Base-by-base conservation (phyloP, 2,113 vertebrate species). In the Forbesichthys papilliferus region DNA sequence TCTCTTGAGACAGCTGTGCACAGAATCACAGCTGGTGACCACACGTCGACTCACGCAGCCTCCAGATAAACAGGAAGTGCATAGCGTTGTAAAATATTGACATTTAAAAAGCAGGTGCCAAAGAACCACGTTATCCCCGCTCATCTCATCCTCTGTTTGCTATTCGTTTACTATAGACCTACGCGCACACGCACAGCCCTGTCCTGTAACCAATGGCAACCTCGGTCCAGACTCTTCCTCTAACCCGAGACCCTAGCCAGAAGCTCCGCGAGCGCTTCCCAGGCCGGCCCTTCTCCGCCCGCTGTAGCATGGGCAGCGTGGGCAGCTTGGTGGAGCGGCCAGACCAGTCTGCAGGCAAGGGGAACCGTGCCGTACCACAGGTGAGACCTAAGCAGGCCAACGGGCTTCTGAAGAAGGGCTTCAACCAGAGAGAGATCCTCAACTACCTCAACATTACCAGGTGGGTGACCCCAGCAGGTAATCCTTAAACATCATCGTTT, bases 311-410 rank as follows among this genome's bases (percentile, higher is more conserved):
- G 98, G 98, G 98, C 84, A 99, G 97, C 1, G 97, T 99, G 72
- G 95, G 98, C 81, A 99, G 98, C 84, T 93, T 99, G 79, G 93
- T 98, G 80, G 98, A 99, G 88, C 94, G 94, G 75, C 94, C 96
- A 9, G 96, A 97, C 27, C 85, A 93, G 49, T 92, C 94, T 13
- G 92, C 95, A 20, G 85, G 93, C 33, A 94, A 93, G 84, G 67
- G 64, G 20, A 88, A 83, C 89, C 48, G 89, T 70, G 49, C 94
- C 66, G 27, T 92, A 82, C 94, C 95, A 14, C 93, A 95, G 3
- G 92, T 93, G 68, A 91, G 93, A 52, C 91, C 95, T 61, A 93
- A 94, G 61, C 94, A 95, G 77, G 93, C 88, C 0, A 96, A 96
- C 1, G 94, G 96, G 48, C 80, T 95, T 68, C 89, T 97, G 54